Conservation (phyloP, 1,140 invertebrate species). For the Atta cephalotes region DNA sequence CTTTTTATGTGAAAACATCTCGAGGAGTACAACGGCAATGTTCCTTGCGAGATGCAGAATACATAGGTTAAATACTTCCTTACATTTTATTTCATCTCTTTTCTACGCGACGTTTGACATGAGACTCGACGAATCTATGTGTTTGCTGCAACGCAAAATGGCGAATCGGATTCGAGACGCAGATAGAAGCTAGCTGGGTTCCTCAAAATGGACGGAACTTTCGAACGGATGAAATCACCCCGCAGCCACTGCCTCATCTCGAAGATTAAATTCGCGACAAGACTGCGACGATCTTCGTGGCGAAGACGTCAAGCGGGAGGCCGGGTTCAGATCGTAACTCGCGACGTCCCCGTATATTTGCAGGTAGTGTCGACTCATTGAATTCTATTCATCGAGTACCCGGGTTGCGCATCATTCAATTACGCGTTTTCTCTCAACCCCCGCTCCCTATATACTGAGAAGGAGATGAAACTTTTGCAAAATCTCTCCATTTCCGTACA, state of each 20-base stretch:
- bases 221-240: background rate
- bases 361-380: constrained; percentile 61
- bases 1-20: background rate
- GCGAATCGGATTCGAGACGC: constrained; percentile 1
- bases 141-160: constrained; percentile 8
- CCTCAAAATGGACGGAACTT: constrained; percentile 15
- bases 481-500: constrained; percentile 56
- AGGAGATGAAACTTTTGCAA: constrained; percentile 44
- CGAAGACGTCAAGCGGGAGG: constrained; percentile 18
- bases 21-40: constrained; percentile 38
- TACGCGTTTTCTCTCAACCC: constrained; percentile 57
- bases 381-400: constrained; percentile 71
- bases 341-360: constrained; percentile 40
- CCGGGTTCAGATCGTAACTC: constrained; percentile 42
- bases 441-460: background rate
- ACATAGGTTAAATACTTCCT: background rate
- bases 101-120: background rate
- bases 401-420: constrained; percentile 66
- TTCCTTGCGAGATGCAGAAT: background rate
- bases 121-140: background rate
- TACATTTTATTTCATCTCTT: background rate
- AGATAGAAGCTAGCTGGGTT: background rate
- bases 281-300: constrained; percentile 17
- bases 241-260: background rate
- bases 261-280: constrained; percentile 53